Base-by-base conservation (phyloP, 2,113 vertebrate genomes). In the Lanius ludovicianus region DNA sequence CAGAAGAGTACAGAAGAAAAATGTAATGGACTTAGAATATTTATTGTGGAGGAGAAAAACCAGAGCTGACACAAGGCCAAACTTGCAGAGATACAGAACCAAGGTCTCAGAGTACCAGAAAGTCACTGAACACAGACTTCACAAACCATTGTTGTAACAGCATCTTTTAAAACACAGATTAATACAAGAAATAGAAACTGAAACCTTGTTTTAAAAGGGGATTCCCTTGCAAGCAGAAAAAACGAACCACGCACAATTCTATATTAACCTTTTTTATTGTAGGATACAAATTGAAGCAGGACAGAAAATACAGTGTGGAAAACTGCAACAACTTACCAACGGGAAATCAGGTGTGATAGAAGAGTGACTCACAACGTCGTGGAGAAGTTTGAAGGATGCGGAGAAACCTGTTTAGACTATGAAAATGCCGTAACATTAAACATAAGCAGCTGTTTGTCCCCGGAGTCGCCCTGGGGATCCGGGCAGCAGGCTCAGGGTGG, bases 401-500 rank as follows among this genome's bases (percentile, higher is more conserved):
- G 35, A 37, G 19, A 28, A 59, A 63, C 46, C 16, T 2, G 28
- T 31, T 68, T 60, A 35, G 20, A 3, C 52, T 23, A 14, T n/a
- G 16, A 41, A 68, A 49, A 46, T 10, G 3, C 35, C 1, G 0
- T 11, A 59, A 33, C 22, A 15, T 39, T 53, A 19, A 56, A 55
- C 20, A 30, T 1, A 42, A 75, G 39, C 2, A 2, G 25, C 13
- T 3, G 4, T 44, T 52, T 15, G 21, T 44, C 22, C 13, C 30
- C 4, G 0, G 57, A 35, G 44, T 3, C 12, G 6, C 42, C 5
- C 8, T 0, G 23, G 19, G 23, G 31, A n/a, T 37, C 7, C 4
- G 1, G 24, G 33, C 53, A 65, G 46, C 7, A 4, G 63, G 15
- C 19, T 18, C 25, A 3, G 28, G 47, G 35, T 3, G 31, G 33